Base-by-base conservation (phyloP, 2,888 invertebrate species). In the Tortricodes alternella region DNA sequence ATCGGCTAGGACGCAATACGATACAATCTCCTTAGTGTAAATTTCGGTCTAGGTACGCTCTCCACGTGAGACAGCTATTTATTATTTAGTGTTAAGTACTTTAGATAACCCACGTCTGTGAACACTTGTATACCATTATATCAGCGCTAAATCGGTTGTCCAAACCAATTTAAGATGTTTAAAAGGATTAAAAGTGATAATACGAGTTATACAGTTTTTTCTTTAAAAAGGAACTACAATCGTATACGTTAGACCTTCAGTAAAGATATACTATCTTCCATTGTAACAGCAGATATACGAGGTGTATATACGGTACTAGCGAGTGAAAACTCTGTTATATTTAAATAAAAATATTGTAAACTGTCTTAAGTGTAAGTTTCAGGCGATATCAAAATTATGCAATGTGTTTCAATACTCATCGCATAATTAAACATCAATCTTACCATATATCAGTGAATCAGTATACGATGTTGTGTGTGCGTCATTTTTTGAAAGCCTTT, bases 241-340 rank as follows among this genome's bases (percentile, higher is more conserved):
- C 93, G 94, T 94, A 94, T 94, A 94, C 94, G 94, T 94, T 94
- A 87, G 85, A 71, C 79, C 73, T 82, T 80, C 80, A 77, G 71
- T 76, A 83, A 76, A 74, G 70, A 71, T 74, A 76, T 78, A 73
- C 73, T 81, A 81, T 89, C 90, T 89, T 89, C 86, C 88, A 88
- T 77, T 84, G 79, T 80, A 84, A 85, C 84, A 71, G 76, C 88
- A 84, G 87, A 72, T 89, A 90, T 90, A 90, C 90, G 90, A 89
- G 61, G 69, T 89, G 87, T 87, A 88, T 85, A 88, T 89, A 90
- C 87, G 88, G 80, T 76, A 83, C 80, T 83, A 72, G 75, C 73
- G 88, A 86, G 87, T 84, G 78, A 68, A 78, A 81, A 74, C 86
- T 85, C 85, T 89, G 89, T 89, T 89, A 88, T 89, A 89, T 89